Base-by-base conservation (phyloP, 2,113 vertebrate genomes). In the Mustelus asterias region DNA sequence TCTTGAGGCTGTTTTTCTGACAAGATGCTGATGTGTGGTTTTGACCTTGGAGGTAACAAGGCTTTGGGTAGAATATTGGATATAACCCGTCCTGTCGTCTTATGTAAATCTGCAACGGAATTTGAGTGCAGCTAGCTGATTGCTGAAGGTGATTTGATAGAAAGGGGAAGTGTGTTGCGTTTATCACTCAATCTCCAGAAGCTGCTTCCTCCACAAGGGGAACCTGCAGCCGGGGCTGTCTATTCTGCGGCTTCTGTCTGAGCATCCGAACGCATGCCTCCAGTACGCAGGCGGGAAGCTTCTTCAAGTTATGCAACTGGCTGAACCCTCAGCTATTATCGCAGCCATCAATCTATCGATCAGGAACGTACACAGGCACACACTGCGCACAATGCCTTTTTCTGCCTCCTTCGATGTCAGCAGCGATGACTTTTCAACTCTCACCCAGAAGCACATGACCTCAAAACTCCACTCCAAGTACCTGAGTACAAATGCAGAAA, bases 11-110 rank as follows among this genome's bases (percentile, higher is more conserved):
- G 18, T 65, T 14, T 67, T 65, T 67, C 33, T 93, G 89, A 93
- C 89, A 93, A 93, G 89, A n/a, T 0, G 89, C 33, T 93, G 89
- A 37, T 93, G 33, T 93, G 60, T 67, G 89, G 89, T 67, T 93
- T 22, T 20, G 60, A 20, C 60, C 16, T 8, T 93, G 60, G 63
- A 37, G 7, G 65, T 20, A 16, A 37, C n/a, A 63, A 63, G 5
- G 16, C 37, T 0, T 20, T 20, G 18, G 41, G 80, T 67, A 93
- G 65, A 93, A 93, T 63, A 65, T 67, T 65, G 60, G 60, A 37
- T 22, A 54, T 90, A 60, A 90, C 26, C 26, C 26, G 4, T 60
- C 60, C 88, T 93, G 89, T 33, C 18, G 33, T 93, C 89, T 65
- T 67, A 65, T 93, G 89, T 93, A 93, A 93, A 93, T 65, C 60